Conservation (phyloP, 1,140 invertebrate genomes). For the Anastrepha obliqua region DNA sequence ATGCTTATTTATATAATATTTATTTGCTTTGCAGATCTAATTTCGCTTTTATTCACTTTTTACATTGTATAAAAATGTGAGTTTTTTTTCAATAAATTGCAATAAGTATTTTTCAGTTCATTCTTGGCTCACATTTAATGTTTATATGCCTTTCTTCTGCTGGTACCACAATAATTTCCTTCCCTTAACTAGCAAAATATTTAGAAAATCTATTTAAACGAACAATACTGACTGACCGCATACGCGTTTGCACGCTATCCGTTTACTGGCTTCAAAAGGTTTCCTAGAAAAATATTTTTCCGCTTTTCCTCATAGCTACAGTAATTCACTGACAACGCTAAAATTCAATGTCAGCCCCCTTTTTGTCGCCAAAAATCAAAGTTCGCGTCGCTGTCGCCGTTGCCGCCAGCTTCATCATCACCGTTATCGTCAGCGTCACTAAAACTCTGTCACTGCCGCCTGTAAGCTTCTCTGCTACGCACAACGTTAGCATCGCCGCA, state of each 20-base stretch:
- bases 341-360: background rate
- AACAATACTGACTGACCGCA: background rate
- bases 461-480: background rate
- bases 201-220: background rate
- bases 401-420: no score
- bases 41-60: slow-evolving; percentile 45
- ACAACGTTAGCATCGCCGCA: background rate
- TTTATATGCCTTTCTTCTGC: background rate
- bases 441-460: background rate
- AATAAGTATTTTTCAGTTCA: slow-evolving; percentile 14
- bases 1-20: background rate
- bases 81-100: slow-evolving; percentile 4
- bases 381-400: background rate
- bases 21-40: slow-evolving; percentile 26
- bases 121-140: background rate
- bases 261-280: background rate
- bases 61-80: slow-evolving; percentile 31
- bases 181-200: background rate
- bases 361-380: background rate
- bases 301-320: background rate
- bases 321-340: background rate
- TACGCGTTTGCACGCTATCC: background rate
- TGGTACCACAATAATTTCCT: slow-evolving; percentile 1
- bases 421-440: background rate
- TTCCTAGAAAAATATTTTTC: background rate